Evolutionary conservation across 2,888 invertebrate species (phyloP), one percentile per base, ranked within the genome.

Genomic region (Metopia argyrocephala): DNA sequence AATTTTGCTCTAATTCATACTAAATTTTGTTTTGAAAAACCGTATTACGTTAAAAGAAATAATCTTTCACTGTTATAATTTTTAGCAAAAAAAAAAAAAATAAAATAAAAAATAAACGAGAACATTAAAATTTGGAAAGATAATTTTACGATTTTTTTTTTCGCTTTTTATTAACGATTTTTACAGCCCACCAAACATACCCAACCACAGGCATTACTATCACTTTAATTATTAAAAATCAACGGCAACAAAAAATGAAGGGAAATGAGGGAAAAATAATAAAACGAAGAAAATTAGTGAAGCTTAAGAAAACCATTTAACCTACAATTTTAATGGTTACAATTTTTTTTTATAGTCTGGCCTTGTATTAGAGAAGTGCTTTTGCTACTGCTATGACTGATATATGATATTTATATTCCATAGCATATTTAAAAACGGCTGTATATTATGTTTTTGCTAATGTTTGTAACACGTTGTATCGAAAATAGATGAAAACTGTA

Each of bases 241-340:
- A 38, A 12, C 38, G 38, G 15, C 15, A 38, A 65, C 28, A 21
- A 28, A 59, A 59, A 45, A 9, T n/a, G 28, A 61, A 31, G n/a
- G n/a, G 25, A 59, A 59, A 20, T 3, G 6, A 38, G 38, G 46
- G 46, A 54, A 31, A 48, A 57, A 31, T 25, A 38, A 38, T 38
- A 38, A 38, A 38, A 38, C 38, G 18, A 25, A 65, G 7, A 56
- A 23, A 71, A 65, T 20, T 27, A 65, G 57, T 65, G n/a, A 59
- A 65, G 64, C 59, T 18, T 54, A 76, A 45, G 15, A 20, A 31
- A 62, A 66, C 4, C 54, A 59, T 71, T 71, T 71, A 78, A 78
- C 71, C 71, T 54, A 71, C 31, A 71, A 78, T 61, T 78, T 71
- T 46, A 61, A 66, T 66, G 71, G 54, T 46, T 65, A 65, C 25